Evolutionary conservation across 1,140 invertebrate genomes (phyloP), one percentile per base, ranked within the genome.

Genomic region (Physella acuta): DNA sequence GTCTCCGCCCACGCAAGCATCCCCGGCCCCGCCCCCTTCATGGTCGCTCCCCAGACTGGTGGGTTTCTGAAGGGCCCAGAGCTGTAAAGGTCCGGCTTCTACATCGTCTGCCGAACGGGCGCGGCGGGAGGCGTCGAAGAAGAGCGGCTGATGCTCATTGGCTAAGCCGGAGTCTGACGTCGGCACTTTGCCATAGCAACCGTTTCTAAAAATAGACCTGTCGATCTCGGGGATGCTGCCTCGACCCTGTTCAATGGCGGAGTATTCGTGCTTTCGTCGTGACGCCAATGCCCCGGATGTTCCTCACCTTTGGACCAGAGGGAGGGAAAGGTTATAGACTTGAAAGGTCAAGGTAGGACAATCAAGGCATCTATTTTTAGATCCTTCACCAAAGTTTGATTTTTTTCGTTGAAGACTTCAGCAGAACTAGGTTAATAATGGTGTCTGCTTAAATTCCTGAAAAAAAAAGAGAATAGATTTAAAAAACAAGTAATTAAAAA

Each of bases 11-110:
- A 52, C 33, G 17, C 24, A 1, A 33, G 65, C 31, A 26, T 56
- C 65, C 55, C 52, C 31, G 4, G 52, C 36, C 53, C 53, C 53
- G 3, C 31, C 53, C n/a, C 34, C 52, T 58, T 56, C 65, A 67
- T 67, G 53, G 53, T 67, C 65, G 37, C 52, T 67, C 65, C 65
- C 65, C 53, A 58, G 31, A n/a, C 65, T 53, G 63, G 53, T 55
- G 53, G 53, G 26, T 28, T 8, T 14, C 5, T 24, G 5, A 14
- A 8, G 26, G 8, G 17, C 11, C 17, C 17, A 24, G 26, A 55
- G 8, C 24, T 55, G 53, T 8, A 8, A 5, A n/a, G 53, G 53
- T 14, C 53, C 8, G 5, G 8, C 53, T 5, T 14, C 17, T 55
- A 55, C 53, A 20, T 55, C 26, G 17, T 24, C 17, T 8, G 26